phyloP scores from a whole-genome alignment of 2,888 invertebrate genomes.

The Phanerotoma sp. region DNA sequence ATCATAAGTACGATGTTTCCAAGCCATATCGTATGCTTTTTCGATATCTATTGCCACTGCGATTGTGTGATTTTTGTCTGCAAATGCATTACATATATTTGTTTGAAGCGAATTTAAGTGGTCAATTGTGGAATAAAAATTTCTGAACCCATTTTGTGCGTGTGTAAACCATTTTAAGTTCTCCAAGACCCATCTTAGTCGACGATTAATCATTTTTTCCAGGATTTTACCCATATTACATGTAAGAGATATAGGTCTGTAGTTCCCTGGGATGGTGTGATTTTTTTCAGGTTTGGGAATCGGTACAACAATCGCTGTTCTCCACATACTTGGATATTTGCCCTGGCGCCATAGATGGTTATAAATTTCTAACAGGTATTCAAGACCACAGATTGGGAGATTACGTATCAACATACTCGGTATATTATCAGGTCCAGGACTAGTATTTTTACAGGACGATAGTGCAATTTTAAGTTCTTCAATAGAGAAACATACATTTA shows the following conservation, averaged over 20 bases:
- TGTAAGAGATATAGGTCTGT: slow-evolving; percentile 28
- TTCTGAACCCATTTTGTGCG: slow-evolving; percentile 29
- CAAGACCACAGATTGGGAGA: slow-evolving; percentile 6
- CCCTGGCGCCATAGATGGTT: slow-evolving; percentile 25
- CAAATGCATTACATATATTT: slow-evolving; percentile 24
- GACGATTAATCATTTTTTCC: slow-evolving; percentile 31
- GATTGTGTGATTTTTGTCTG: slow-evolving; percentile 23
- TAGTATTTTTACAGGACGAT: slow-evolving; percentile 4
- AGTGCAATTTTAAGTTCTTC: slow-evolving; percentile 13
- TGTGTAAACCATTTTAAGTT: slow-evolving; percentile 20
- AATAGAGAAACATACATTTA: not conserved
- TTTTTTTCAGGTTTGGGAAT: slow-evolving; percentile 27
- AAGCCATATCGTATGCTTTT: slow-evolving; percentile 22
- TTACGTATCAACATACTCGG: slow-evolving; percentile 25
- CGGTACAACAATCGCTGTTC: slow-evolving; percentile 24
- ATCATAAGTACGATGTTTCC: slow-evolving; percentile 14
- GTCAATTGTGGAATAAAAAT: slow-evolving; percentile 20
- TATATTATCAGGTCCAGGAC: slow-evolving; percentile 27
- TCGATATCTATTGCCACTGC: slow-evolving; percentile 10
- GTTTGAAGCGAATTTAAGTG: not conserved
- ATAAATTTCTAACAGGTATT: slow-evolving; percentile 19
- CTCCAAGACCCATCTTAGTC: slow-evolving; percentile 30
- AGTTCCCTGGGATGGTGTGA: slow-evolving; percentile 12
- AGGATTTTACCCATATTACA: slow-evolving; percentile 31
- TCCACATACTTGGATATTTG: slow-evolving; percentile 25